Conservation (phyloP, 1,140 invertebrate genomes). For the Brachionus rubens region DNA sequence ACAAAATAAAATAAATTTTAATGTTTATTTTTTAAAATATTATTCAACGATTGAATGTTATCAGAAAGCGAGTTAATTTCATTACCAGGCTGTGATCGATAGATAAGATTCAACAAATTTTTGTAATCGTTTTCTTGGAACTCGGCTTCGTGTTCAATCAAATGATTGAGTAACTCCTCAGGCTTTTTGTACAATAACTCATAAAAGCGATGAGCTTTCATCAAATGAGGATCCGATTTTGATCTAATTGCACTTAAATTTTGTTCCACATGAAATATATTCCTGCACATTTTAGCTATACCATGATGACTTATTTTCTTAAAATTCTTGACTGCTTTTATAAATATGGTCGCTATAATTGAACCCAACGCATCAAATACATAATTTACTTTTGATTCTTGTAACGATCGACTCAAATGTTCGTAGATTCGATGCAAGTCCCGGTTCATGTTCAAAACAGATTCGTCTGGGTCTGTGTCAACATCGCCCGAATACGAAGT, state of each 20-base stretch:
- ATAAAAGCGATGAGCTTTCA: slow-evolving; percentile 41
- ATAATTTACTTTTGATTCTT: slow-evolving; percentile 18
- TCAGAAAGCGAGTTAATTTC: slow-evolving; percentile 38
- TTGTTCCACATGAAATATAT: slow-evolving; percentile 45
- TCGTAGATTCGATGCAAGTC: slow-evolving; percentile 35
- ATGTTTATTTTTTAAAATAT: slow-evolving; percentile 31
- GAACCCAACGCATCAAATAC: slow-evolving; percentile 36
- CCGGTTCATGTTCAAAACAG: slow-evolving; percentile 1
- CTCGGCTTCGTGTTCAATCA: slow-evolving; percentile 26
- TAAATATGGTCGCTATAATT: slow-evolving; percentile 36
- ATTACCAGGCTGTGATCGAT: neutral
- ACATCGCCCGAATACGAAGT: slow-evolving; percentile 42
- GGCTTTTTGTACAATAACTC: slow-evolving; percentile 45
- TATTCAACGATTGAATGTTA: slow-evolving; percentile 40
- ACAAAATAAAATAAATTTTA: neutral
- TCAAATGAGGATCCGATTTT: slow-evolving; percentile 27
- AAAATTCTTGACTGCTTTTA: slow-evolving; percentile 16
- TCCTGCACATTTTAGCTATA: slow-evolving; percentile 45
- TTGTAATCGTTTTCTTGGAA: slow-evolving; percentile 11
- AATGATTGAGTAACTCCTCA: slow-evolving; percentile 42
- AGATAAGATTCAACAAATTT: slow-evolving; percentile 27
- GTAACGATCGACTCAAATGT: slow-evolving; percentile 15
- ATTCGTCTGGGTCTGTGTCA: slow-evolving; percentile 41
- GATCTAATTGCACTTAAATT: slow-evolving; percentile 13
- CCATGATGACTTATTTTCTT: slow-evolving; percentile 28